Conservation (phyloP, 2,888 invertebrate species). For the Cosmopolites sordidus region DNA sequence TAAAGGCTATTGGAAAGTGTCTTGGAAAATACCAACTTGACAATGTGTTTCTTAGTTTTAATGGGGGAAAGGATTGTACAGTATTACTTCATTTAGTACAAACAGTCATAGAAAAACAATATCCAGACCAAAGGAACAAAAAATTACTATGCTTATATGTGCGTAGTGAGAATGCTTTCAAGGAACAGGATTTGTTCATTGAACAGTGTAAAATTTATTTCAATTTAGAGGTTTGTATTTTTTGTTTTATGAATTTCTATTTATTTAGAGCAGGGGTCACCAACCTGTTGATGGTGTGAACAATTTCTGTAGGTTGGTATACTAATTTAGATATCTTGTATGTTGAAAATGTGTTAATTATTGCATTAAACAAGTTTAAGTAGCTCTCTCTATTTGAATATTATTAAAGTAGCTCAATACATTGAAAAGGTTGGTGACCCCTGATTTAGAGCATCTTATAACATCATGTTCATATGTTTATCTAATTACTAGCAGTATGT, state of each 20-base stretch:
- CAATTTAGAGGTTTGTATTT: constrained; percentile 53
- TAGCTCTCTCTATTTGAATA: too few species aligned
- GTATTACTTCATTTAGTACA: constrained; percentile 73
- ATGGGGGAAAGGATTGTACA: constrained; percentile 99
- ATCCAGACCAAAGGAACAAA: constrained; percentile 35
- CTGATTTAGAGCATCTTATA: too few species aligned
- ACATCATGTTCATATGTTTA: too few species aligned
- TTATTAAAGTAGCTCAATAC: too few species aligned
- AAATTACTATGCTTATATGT: constrained; percentile 74
- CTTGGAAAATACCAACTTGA: constrained; percentile 61
- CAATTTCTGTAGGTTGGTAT: too few species aligned
- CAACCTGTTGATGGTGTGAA: too few species aligned
- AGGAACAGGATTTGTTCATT: constrained; percentile 83
- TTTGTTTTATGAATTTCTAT: not conserved
- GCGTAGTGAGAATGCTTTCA: constrained; percentile 73
- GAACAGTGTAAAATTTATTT: constrained; percentile 66
- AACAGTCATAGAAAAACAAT: constrained; percentile 48
- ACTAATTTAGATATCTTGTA: too few species aligned
- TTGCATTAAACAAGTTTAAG: too few species aligned
- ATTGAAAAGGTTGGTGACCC: too few species aligned
- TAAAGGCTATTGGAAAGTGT: constrained; percentile 60
- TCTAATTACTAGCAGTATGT: too few species aligned
- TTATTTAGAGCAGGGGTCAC: too few species aligned
- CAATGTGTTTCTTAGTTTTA: constrained; percentile 87
- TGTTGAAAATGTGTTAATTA: too few species aligned